Conservation (phyloP, 2,113 vertebrate genomes). For the Oxyura jamaicensis region DNA sequence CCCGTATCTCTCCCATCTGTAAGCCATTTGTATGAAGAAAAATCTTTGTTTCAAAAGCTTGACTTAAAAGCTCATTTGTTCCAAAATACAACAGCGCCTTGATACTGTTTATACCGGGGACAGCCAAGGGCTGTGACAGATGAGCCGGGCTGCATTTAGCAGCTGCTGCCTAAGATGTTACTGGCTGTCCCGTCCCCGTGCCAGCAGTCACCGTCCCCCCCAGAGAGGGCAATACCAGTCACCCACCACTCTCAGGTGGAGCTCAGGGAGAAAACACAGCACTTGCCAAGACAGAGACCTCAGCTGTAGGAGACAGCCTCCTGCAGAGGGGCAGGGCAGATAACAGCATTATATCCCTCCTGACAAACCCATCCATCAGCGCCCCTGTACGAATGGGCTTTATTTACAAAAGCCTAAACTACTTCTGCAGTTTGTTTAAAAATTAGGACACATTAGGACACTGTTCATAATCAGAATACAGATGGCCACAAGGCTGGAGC, state of each 20-base stretch:
- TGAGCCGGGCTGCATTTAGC: background rate
- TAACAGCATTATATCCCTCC: background rate
- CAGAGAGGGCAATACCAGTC: background rate
- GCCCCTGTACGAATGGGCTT: background rate
- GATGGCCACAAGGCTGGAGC: background rate
- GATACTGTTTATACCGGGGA: background rate
- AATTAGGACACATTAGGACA: background rate
- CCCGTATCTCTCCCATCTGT: slow-evolving; percentile 15
- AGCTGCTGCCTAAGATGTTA: background rate
- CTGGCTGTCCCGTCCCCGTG: background rate
- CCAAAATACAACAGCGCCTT: slow-evolving; percentile 6
- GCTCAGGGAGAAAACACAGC: background rate
- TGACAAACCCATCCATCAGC: fast-evolving
- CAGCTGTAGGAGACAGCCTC: background rate
- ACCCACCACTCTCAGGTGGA: background rate
- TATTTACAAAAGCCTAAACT: too few relatives aligned
- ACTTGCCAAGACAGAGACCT: background rate
- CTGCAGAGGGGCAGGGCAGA: background rate
- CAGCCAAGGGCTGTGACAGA: background rate
- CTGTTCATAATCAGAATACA: background rate
- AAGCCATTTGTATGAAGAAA: slow-evolving; percentile 11
- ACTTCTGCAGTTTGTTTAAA: background rate
- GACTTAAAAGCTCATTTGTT: slow-evolving; percentile 35
- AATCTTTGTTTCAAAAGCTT: slow-evolving; percentile 26
- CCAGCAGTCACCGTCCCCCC: background rate